Base-by-base conservation (phyloP, 2,113 vertebrate species). In the Antechinus stuartii region DNA sequence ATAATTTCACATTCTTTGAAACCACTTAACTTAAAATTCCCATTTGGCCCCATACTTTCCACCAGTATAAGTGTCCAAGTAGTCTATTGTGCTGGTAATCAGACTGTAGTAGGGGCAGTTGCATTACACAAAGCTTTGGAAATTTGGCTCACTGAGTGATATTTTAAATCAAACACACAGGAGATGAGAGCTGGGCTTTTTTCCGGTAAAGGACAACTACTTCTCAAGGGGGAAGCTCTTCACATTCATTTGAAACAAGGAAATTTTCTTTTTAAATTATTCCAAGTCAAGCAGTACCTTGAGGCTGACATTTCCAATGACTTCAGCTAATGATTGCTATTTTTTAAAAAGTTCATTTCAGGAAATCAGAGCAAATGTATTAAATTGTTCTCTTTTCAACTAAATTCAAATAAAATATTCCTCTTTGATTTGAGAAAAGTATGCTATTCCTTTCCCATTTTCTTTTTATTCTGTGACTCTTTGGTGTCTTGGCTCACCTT, bases 401-500 rank as follows among this genome's bases (percentile, higher is more conserved):
- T 42, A n/a, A 1, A 95, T 12, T 22, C 1, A 50, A 35, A 92
- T 76, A 90, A 46, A 30, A 93, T 7, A 46, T 1, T 47, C 1
- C 26, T 52, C 0, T 6, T 11, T 56, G 10, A 8, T 24, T 89
- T 92, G 53, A 0, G 57, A 89, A 55, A 16, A 4, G 27, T 0
- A 46, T 1, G 22, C 0, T 3, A 42, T 23, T 0, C 8, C 24
- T 42, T 54, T 4, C 24, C 47, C 68, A 42, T 54, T 76, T 47
- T 90, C 61, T 27, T 2, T 54, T 1, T 16, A 0, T 0, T 90
- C 91, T 92, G 8, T 23, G 50, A 76, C 50, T 35, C 46, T 2
- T 3, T 1, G n/a, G 0, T 47, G 8, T 42, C 90, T 90, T 52
- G 92, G 52, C 98, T 98, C 97, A 99, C 99, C 99, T 99, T 99